Base-by-base conservation (phyloP, 2,797 vertebrate genomes). In the Gymnothorax javanicus region DNA sequence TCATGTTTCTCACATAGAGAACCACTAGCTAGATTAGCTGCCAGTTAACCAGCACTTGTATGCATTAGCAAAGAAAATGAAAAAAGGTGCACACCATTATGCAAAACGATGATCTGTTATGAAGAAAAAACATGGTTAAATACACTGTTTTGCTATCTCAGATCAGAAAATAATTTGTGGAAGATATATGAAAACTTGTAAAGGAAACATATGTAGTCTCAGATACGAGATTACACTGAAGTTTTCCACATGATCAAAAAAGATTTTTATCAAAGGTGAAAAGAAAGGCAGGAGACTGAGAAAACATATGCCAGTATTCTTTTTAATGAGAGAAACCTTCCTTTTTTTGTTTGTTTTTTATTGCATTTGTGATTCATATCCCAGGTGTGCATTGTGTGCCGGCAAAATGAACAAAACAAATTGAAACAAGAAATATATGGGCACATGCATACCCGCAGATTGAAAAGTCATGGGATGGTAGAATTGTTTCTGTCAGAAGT, bases 401-500 rank as follows among this genome's bases (percentile, higher is more conserved):
- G 83, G 60, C 71, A 82, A 89, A 86, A 86, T 56, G 84, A 91
- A 86, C 90, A 85, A 87, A 82, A 85, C 90, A 88, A 91, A 90
- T 87, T 87, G 84, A 88, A 86, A 84, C 43, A 71, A 87, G 85
- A 90, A 83, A 89, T 23, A 50, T 82, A 89, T 86, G 87, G 89
- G 87, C 85, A 85, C 64, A 25, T 90, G 89, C 87, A 88, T 64
- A 87, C 69, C 25, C 89, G 73, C 87, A 33, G 73, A 85, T 82
- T 0, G 17, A 83, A 23, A 87, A 89, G 33, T 9, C 57, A 56
- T 59, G 83, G 87, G 88, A 90, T 91, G 93, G 58, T 87, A 89
- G 93, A 94, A 95, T 95, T 67, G 89, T 92, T 95, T 93, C 93
- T 96, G 95, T 95, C 95, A 95, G 94, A 84, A 88, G 88, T 87